A percentile compares a stretch with the other conserved stretches of the same genome.
Evolutionary conservation across 2,888 invertebrate species (phyloP).

Genomic region (Dynastes grantii): DNA sequence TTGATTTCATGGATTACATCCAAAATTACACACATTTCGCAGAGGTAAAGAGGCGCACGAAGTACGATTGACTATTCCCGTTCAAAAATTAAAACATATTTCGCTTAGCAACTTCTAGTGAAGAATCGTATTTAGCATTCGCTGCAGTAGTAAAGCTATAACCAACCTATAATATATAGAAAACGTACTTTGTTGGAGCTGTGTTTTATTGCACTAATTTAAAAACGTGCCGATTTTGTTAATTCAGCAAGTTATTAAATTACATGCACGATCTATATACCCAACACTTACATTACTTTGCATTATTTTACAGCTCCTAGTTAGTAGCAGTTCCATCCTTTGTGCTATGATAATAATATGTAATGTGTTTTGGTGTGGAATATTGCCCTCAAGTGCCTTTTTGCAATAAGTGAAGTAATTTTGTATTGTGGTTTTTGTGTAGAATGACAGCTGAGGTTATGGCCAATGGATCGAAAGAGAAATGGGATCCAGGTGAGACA

Average conservation of each 20-base stretch:
- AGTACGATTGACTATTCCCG: not conserved
- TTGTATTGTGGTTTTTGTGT: constrained; percentile 57
- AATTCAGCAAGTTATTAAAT: constrained; percentile 52
- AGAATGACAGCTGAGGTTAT: constrained; percentile 76
- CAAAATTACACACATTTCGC: constrained; percentile 45
- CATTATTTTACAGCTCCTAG: constrained; percentile 46
- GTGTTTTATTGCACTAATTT: constrained; percentile 15
- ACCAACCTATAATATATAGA: not conserved
- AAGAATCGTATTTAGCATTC: not conserved
- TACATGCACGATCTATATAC: constrained; percentile 46
- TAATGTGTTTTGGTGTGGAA: not conserved
- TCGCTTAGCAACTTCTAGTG: not conserved
- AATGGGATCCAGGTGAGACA: constrained; percentile 76
- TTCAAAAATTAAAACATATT: not conserved
- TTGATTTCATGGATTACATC: constrained; percentile 56
- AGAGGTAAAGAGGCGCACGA: constrained; percentile 36
- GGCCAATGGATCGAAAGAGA: constrained; percentile 73
- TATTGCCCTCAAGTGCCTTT: not conserved
- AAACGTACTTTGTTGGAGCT: not conserved
- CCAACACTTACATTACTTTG: constrained; percentile 24
- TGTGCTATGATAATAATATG: constrained; percentile 5
- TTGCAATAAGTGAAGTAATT: constrained; percentile 43
- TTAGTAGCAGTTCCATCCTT: constrained; percentile 18
- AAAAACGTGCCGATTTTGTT: constrained; percentile 41
- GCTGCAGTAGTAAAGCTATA: constrained; percentile 13